These are phyloP conservation scores for Champsocephalus gunnari DNA, from an alignment of 2,797 vertebrate genomes.

Conservation along the genomic window DNA sequence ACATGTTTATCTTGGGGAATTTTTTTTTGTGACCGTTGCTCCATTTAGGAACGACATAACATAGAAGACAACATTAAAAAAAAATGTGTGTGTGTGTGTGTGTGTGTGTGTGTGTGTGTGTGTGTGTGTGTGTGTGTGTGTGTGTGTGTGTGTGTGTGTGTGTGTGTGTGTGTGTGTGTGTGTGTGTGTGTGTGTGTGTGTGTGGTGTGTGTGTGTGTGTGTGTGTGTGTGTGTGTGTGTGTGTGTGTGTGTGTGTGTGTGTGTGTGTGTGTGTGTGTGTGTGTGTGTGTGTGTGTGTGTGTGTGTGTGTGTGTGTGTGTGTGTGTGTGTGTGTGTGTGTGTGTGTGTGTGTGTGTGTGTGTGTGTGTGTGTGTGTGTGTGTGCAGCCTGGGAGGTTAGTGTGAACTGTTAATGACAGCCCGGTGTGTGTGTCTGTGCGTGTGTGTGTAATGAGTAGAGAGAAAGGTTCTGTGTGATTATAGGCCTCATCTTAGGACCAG, in stretches of 20 bases:
- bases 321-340: constrained; percentile 8
- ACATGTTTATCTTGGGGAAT: too few species aligned
- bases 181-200: too few species aligned
- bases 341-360: constrained; percentile 7
- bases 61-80: too few species aligned
- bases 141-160: not conserved
- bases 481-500: constrained; percentile 77
- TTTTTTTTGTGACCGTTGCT: too few species aligned
- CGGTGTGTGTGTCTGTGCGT: constrained; percentile 45
- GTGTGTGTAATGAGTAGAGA: constrained; percentile 80
- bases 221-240: too few species aligned
- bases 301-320: not conserved
- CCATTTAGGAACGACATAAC: too few species aligned
- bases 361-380: constrained; percentile 26
- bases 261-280: not conserved
- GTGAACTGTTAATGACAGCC: constrained; percentile 81
- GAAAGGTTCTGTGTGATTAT: constrained; percentile 82
- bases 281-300: not conserved
- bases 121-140: too few species aligned
- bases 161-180: not conserved
- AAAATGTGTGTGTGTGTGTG: too few species aligned
- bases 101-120: not conserved
- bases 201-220: too few species aligned
- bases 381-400: constrained; percentile 78
- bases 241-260: too few species aligned